Conservation (phyloP, 2,888 invertebrate species). For the Cosmia trapezina region DNA sequence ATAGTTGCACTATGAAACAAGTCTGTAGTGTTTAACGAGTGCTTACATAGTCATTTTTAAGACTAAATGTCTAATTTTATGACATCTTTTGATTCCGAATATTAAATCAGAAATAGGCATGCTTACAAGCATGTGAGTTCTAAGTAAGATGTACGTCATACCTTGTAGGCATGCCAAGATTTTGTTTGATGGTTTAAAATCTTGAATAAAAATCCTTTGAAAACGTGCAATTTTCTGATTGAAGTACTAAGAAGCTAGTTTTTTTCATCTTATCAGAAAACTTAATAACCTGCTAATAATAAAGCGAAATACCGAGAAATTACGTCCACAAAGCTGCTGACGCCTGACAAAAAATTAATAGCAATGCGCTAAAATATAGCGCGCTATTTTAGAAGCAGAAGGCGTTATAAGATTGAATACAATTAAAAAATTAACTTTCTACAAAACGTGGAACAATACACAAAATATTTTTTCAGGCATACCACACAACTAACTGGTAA, state of each 20-base stretch:
- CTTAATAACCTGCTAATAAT: too few species aligned
- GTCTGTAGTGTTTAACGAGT: constrained; percentile 26
- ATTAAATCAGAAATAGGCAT: neutral
- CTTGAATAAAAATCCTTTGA: neutral
- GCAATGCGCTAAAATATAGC: constrained; percentile 27
- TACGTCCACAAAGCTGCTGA: neutral
- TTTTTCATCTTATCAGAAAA: neutral
- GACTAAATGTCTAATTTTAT: neutral
- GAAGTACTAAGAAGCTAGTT: neutral
- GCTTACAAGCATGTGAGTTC: neutral
- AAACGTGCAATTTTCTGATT: neutral
- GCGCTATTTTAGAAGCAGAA: neutral
- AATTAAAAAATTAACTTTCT: neutral
- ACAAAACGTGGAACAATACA: neutral
- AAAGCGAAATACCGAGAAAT: neutral
- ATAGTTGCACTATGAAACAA: constrained; percentile 35
- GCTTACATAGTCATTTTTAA: neutral
- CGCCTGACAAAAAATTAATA: constrained; percentile 39
- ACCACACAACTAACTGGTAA: neutral
- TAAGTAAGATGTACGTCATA: neutral
- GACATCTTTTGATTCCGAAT: neutral
- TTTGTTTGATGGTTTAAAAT: too few species aligned
- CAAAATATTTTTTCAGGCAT: neutral
- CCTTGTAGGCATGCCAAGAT: too few species aligned
- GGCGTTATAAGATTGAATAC: neutral